A percentile compares a stretch with the other conserved stretches of the same genome.
Evolutionary conservation across 2,888 invertebrate genomes (phyloP).

Genomic region (Fissipunctia ypsillon): DNA sequence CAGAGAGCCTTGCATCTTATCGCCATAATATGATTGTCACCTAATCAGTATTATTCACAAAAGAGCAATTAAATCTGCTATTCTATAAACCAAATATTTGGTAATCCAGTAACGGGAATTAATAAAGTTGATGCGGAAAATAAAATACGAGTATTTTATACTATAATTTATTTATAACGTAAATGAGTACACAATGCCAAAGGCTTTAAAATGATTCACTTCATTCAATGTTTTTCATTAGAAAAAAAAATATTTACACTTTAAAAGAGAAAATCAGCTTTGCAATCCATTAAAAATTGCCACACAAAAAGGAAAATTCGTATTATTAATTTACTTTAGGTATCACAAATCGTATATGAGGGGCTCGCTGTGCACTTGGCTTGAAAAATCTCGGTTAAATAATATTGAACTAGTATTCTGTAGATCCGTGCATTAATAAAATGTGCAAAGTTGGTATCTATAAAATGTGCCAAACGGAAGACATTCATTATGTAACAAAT

Average conservation of each 20-base stretch:
- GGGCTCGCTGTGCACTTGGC: slow-evolving; percentile 89
- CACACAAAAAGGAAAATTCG: slow-evolving; percentile 80
- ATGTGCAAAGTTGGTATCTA: slow-evolving; percentile 87
- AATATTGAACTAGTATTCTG: slow-evolving; percentile 73
- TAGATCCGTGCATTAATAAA: slow-evolving; percentile 82
- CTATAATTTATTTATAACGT: slow-evolving; percentile 91
- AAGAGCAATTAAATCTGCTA: slow-evolving; percentile 52
- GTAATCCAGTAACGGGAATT: slow-evolving; percentile 14
- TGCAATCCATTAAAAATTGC: slow-evolving; percentile 85
- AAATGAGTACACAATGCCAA: slow-evolving; percentile 91
- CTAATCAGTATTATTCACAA: slow-evolving; percentile 77
- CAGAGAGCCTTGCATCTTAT: slow-evolving; percentile 87
- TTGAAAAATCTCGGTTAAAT: slow-evolving; percentile 72
- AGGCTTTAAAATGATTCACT: slow-evolving; percentile 90
- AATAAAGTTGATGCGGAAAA: slow-evolving; percentile 49
- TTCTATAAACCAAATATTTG: slow-evolving; percentile 19
- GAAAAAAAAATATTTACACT: slow-evolving; percentile 89
- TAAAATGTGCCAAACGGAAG: slow-evolving; percentile 90
- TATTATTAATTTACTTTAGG: slow-evolving; percentile 78
- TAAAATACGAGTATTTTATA: slow-evolving; percentile 82
- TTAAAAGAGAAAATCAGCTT: slow-evolving; percentile 87
- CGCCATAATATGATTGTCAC: slow-evolving; percentile 80
- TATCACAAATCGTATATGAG: slow-evolving; percentile 88
- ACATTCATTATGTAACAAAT: slow-evolving; percentile 96
- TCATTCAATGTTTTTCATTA: slow-evolving; percentile 88